Evolutionary conservation across 2,888 invertebrate genomes (phyloP).

Genomic region (Coleophora flavipennella): DNA sequence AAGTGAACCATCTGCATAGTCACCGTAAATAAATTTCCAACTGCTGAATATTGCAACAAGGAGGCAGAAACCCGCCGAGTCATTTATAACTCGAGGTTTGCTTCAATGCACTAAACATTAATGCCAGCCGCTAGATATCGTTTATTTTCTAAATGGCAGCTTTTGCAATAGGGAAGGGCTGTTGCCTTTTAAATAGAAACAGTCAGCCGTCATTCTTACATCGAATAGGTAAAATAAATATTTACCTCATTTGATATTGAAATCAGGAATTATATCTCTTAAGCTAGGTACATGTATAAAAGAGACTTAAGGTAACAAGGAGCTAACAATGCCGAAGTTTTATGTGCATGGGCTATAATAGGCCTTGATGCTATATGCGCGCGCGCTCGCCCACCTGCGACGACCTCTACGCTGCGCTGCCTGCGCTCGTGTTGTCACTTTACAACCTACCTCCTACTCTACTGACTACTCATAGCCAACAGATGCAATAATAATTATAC

Average conservation of each 20-base stretch:
- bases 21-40: conserved; percentile 27
- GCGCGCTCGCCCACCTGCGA: conserved; percentile 29
- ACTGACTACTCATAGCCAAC: no score
- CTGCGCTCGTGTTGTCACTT: conserved; percentile 35
- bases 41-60: conserved; percentile 17
- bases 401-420: conserved; percentile 34
- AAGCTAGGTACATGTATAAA: no score
- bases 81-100: conserved; percentile 7
- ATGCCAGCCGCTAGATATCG: no score
- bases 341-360: no score
- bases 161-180: conserved; percentile 2
- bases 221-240: no score
- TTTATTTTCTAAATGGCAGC: background rate
- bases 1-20: conserved; percentile 24
- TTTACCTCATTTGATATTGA: no score
- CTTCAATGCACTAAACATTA: conserved; percentile 3
- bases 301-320: no score
- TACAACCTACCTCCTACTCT: conserved; percentile 15
- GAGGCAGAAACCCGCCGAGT: background rate
- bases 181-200: background rate
- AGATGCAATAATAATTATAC: no score
- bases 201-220: no score
- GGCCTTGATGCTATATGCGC: conserved; percentile 17
- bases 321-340: no score
- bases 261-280: no score